Evolutionary conservation across 2,888 invertebrate species (phyloP).

Genomic region (Bellardia bayeri): DNA sequence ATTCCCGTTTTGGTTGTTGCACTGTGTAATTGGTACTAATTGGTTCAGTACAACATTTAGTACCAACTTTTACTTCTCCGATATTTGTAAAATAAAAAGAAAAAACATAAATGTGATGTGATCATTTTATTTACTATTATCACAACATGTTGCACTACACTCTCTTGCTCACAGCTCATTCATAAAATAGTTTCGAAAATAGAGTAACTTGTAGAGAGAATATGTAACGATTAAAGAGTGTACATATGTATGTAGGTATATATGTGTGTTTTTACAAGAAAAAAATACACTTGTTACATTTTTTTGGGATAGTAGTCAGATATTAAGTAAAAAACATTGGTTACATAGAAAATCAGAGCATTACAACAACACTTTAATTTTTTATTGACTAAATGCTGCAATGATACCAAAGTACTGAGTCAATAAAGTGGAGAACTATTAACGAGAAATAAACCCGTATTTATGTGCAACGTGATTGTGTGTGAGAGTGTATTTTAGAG

Average conservation of each 20-base stretch:
- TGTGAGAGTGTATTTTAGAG: slow-evolving; percentile 8
- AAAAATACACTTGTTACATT: slow-evolving; percentile 44
- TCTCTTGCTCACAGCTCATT: slow-evolving; percentile 1
- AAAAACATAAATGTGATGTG: background rate
- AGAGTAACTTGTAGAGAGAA: background rate
- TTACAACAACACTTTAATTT: slow-evolving; percentile 1
- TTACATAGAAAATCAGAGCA: slow-evolving; percentile 18
- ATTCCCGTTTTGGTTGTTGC: too few relatives aligned
- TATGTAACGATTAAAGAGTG: background rate
- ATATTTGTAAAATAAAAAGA: background rate
- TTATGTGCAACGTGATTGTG: background rate
- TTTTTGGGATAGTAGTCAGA: background rate
- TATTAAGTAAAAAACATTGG: background rate
- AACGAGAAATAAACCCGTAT: slow-evolving; percentile 55
- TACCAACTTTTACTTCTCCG: background rate
- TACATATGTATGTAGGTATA: too few relatives aligned
- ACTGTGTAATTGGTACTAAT: background rate
- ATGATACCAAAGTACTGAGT: background rate
- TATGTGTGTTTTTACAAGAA: background rate
- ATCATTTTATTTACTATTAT: slow-evolving; percentile 18
- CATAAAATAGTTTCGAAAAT: slow-evolving; percentile 12
- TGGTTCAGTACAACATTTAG: background rate
- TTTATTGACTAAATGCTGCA: slow-evolving; percentile 13
- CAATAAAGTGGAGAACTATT: background rate
- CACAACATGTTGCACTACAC: slow-evolving; percentile 30